Base-by-base conservation (phyloP, 2,113 vertebrate genomes). In the Erythrocercus mccallii region DNA sequence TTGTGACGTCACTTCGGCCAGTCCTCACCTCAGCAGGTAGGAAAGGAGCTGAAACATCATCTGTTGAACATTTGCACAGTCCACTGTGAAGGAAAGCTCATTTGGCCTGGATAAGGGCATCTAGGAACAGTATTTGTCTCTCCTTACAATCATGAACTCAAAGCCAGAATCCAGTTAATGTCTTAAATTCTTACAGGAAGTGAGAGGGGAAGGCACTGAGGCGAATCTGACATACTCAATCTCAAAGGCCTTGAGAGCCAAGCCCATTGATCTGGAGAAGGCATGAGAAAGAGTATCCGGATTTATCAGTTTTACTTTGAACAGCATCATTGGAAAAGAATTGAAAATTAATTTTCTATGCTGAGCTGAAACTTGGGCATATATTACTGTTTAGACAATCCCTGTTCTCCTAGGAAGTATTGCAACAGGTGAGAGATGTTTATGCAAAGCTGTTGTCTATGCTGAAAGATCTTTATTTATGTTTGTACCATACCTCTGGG, bases 181-280 rank as follows among this genome's bases (percentile, higher is more conserved):
- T 71, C 17, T 38, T 56, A 68, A 42, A n/a, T 72, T 61, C 30
- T 70, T 40, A 42, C 53, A 6, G 16, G 31, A 86, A 48, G 2
- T 70, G 3, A 54, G 27, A 62, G 6, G 5, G 10, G 24, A 83
- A 88, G 13, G 3, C 24, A 68, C 2, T 27, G 23, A 62, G 42
- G 12, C 53, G 19, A 84, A 89, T 6, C 6, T 53, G 56, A 11
- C 11, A 30, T 40, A 69, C 40, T 31, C 1, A 2, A 2, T 44
- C 25, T 13, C 25, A 66, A 81, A 66, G n/a, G 33, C 5, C 8
- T 28, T 28, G 33, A 86, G 3, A 83, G 4, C 20, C n/a, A 88
- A 30, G 23, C 5, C 30, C 16, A 12, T 2, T 2, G 7, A 1
- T 16, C 21, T 42, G 11, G 48, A 12, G 12, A 44, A 4, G n/a